phyloP scores from a whole-genome alignment of 64 coral and sea anemone species.

The Cladopsammia gracilis region DNA sequence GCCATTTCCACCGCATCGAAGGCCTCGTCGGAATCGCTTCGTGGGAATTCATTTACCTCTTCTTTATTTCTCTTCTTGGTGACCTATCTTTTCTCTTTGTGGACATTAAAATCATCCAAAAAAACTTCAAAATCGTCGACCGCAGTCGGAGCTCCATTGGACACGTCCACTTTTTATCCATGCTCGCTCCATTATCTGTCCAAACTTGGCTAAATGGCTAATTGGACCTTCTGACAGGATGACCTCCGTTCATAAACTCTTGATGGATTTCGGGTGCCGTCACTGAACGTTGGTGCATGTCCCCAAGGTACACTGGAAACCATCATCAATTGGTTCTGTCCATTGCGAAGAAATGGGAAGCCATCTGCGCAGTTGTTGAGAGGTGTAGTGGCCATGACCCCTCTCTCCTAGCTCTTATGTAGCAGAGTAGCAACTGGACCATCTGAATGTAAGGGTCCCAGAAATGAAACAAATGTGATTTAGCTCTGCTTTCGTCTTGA shows the following conservation, averaged over 20 bases:
- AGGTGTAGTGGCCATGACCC: slow-evolving; percentile 42
- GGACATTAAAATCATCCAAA: too few species aligned
- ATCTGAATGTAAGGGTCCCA: slow-evolving; percentile 4
- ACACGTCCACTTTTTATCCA: too few species aligned
- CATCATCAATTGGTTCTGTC: slow-evolving; percentile 48
- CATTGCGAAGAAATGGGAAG: slow-evolving; percentile 56
- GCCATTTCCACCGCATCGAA: too few species aligned
- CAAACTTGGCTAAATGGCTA: slow-evolving; percentile 41
- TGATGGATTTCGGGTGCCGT: neutral
- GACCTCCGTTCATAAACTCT: slow-evolving; percentile 17
- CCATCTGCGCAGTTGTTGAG: slow-evolving; percentile 4
- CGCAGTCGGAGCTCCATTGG: too few species aligned
- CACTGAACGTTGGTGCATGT: neutral
- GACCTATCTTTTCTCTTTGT: too few species aligned
- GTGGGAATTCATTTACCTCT: too few species aligned
- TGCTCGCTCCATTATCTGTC: too few species aligned
- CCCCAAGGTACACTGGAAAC: slow-evolving; percentile 29
- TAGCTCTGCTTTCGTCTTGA: too few species aligned
- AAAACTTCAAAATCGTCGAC: too few species aligned
- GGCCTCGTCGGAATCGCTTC: too few species aligned
- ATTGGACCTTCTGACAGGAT: slow-evolving; percentile 28
- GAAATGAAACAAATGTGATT: neutral
- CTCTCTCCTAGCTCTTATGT: slow-evolving; percentile 1
- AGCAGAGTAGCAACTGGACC: neutral
- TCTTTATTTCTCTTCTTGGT: too few species aligned